A percentile compares a stretch with the other conserved stretches of the same genome.
Evolutionary conservation across 1,140 invertebrate genomes (phyloP).

Genomic region (Lerema accius): DNA sequence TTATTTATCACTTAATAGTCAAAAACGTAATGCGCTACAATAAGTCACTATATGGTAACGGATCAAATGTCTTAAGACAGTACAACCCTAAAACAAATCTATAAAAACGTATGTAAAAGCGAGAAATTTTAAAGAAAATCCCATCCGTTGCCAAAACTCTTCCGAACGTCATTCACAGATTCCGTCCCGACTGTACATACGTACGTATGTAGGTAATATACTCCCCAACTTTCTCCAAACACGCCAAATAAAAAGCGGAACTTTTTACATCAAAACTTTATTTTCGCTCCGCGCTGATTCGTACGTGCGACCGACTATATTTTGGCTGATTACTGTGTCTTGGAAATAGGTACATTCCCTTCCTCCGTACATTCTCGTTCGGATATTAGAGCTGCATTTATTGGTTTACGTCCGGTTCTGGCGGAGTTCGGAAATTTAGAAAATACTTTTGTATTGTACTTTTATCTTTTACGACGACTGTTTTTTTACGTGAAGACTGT

Average conservation of each 20-base stretch:
- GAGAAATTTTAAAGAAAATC: constrained; percentile 33
- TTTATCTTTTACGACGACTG: neutral
- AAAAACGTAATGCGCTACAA: too few relatives aligned
- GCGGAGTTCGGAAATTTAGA: constrained; percentile 24
- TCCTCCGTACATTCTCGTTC: constrained; percentile 22
- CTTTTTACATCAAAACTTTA: constrained; percentile 81
- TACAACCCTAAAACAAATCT: neutral
- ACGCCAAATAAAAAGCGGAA: constrained; percentile 67
- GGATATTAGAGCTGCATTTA: constrained; percentile 36
- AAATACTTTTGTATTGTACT: constrained; percentile 24
- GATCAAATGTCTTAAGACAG: too few relatives aligned
- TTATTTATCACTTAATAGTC: too few relatives aligned
- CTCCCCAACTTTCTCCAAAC: constrained; percentile 55
- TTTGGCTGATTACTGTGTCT: constrained; percentile 65
- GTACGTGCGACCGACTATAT: constrained; percentile 71
- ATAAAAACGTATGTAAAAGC: neutral
- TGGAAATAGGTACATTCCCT: constrained; percentile 35
- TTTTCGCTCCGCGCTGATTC: constrained; percentile 61
- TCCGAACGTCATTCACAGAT: constrained; percentile 2
- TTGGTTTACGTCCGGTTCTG: constrained; percentile 29
- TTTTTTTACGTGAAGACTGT: too few relatives aligned
- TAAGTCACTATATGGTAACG: too few relatives aligned
- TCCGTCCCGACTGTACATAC: constrained; percentile 22
- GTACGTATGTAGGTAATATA: constrained; percentile 36
- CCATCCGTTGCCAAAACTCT: neutral